Base-by-base conservation (phyloP, 2,888 invertebrate genomes). In the Lottia scabra region DNA sequence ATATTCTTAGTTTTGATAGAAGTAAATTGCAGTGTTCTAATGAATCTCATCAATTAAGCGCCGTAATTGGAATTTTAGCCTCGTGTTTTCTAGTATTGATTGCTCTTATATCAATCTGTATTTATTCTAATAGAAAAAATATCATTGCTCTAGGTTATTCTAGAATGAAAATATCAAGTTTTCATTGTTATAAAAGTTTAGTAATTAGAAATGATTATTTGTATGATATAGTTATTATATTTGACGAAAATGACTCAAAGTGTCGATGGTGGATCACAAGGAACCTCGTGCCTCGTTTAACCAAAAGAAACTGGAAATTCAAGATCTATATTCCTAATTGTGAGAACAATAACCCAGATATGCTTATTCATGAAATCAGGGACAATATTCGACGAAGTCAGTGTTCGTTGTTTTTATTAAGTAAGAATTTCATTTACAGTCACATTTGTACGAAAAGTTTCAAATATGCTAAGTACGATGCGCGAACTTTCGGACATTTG, bases 261-360 rank as follows among this genome's bases (percentile, higher is more conserved):
- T 67, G 66, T 10, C 63, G 46, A 56, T 74, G 74, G 74, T 74
- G 74, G 74, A 71, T 74, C 45, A 70, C 70, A 27, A 64, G 45
- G n/a, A 56, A 68, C 5, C 65, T 74, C 2, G 15, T 71, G 4
- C 70, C 74, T 1, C 63, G 69, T 1, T 68, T 74, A 15, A 70
- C 66, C 19, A 15, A 27, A 13, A 38, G 66, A 3, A 38, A 46
- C 10, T 70, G 74, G 68, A 38, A 67, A n/a, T 64, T 74, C 26
- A 38, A 48, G 27, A 68, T 74, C 45, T 67, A 74, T 30, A 64
- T 66, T 63, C 70, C 73, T 8, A 56, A 26, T 15, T 26, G 38
- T n/a, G 67, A 30, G 2, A 45, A 16, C 23, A 23, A 23, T 13
- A 23, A 19, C 10, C 19, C 19, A 23, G 56, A 56, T 56, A 23